These are phyloP conservation scores for Poeciliopsis presidionis DNA, from an alignment of 2,797 vertebrate genomes.

Conservation along the genomic window DNA sequence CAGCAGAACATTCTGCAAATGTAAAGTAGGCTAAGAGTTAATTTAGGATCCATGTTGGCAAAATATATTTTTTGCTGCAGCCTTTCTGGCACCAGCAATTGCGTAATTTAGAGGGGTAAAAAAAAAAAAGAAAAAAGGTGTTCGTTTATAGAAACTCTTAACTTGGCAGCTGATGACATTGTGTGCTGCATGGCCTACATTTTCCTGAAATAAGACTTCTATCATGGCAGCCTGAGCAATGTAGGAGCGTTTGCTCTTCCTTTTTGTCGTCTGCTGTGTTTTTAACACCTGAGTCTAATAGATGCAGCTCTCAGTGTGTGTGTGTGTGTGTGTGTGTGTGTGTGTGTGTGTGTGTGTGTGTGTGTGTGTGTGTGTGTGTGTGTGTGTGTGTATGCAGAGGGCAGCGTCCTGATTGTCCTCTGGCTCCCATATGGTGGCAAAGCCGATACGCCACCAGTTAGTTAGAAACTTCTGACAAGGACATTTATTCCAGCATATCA, in stretches of 20 bases:
- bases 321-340: background rate
- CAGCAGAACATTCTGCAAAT: constrained; percentile 42
- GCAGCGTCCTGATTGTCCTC: constrained; percentile 22
- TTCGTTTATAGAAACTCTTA: constrained; percentile 70
- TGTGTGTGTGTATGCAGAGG: background rate
- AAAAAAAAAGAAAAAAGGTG: constrained; percentile 19
- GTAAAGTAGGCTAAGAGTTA: constrained; percentile 65
- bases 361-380: background rate
- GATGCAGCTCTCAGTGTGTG: background rate
- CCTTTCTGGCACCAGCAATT: constrained; percentile 58
- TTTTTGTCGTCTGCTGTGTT: background rate
- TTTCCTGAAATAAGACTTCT: constrained; percentile 34
- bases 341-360: background rate
- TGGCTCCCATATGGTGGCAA: constrained; percentile 21
- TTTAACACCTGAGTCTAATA: background rate
- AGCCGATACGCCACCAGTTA: constrained; percentile 19
- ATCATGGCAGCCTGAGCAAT: background rate
- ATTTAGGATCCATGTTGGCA: constrained; percentile 65
- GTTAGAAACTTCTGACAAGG: constrained; percentile 44
- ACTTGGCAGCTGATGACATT: constrained; percentile 65
- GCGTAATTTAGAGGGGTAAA: constrained; percentile 38
- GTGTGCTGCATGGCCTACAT: constrained; percentile 67
- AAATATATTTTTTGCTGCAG: constrained; percentile 52
- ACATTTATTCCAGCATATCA: constrained; percentile 6
- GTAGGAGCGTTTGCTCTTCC: background rate